Percentiles rank a stretch among this genome's conserved stretches.
Conservation (phyloP, 2,113 vertebrate species). For the Piaya cayana region DNA sequence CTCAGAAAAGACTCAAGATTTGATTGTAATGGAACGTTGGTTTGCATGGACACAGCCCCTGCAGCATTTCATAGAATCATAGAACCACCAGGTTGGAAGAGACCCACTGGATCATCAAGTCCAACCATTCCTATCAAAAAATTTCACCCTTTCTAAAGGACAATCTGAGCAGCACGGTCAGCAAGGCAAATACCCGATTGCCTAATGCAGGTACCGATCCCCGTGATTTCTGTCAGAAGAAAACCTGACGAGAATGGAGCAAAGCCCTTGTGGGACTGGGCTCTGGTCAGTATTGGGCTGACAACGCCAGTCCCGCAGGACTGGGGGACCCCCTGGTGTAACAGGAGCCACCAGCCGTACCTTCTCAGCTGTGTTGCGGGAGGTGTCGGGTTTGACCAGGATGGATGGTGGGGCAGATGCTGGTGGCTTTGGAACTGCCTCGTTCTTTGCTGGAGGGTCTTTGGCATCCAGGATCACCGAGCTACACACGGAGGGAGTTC, state of each 20-base stretch:
- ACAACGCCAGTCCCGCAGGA: background rate
- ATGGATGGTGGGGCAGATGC: constrained; percentile 85
- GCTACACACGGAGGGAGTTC: constrained; percentile 71
- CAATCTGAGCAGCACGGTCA: rapidly evolving
- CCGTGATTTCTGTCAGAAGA: rapidly evolving
- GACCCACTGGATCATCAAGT: no score
- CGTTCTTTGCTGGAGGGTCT: constrained; percentile 71
- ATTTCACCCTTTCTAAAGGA: background rate
- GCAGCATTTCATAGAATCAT: no score
- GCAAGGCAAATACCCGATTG: rapidly evolving
- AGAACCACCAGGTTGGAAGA: no score
- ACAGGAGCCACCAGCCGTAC: constrained; percentile 48
- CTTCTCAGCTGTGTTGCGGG: constrained; percentile 86
- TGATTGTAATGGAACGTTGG: background rate
- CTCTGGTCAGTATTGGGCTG: rapidly evolving
- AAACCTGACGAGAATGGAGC: rapidly evolving
- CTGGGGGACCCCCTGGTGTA: rapidly evolving
- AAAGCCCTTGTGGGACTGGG: background rate
- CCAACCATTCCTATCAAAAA: no score
- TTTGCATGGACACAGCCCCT: background rate
- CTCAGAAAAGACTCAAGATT: background rate
- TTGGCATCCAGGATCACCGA: constrained; percentile 78
- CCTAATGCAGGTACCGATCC: rapidly evolving
- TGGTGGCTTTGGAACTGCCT: constrained; percentile 69
- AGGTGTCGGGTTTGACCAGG: constrained; percentile 89